Evolutionary conservation across 2,888 invertebrate genomes (phyloP), one percentile per base, ranked within the genome.

Genomic region (Nezara viridula): DNA sequence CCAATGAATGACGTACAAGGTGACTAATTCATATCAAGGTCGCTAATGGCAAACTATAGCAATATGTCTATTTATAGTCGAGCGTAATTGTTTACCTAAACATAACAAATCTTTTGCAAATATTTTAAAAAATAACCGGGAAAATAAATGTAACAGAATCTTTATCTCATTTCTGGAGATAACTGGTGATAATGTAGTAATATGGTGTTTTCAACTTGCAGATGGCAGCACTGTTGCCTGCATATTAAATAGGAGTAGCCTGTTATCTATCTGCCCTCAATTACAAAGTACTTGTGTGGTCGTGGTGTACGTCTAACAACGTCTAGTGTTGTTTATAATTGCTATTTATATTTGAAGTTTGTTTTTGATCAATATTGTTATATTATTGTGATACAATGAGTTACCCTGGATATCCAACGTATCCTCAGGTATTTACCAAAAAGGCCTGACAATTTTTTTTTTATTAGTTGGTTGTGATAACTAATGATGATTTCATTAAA

Each of bases 351-450:
- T 16, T 1, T 73, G 66, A 73, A 73, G 16, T 27, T 27, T 27
- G 60, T 60, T 60, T 66, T 73, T 27, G 24, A 40, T 73, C 19
- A n/a, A 44, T 47, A 81, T 21, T 44, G 44, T 81, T 81, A 12
- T 81, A 81, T 81, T 44, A 44, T 47, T 47, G 40, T 81, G 44
- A 47, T 14, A 81, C 10, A 44, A 90, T 90, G 90, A 90, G 90
- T 49, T 90, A 90, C n/a, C 90, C 90, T 32, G 89, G 89, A 55
- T 90, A 90, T 77, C 90, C 90, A 27, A 50, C 89, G 14, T 89
- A 90, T 52, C 90, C 90, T 7, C 89, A 89, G 89, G 89, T 89
- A 66, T 86, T 47, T 55, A 47, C 40, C 4, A 16, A 37, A 73
- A 21, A 19, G 32, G 21, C 21, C 14, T 27, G 2, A 6, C 55